Percentiles rank a stretch among this genome's conserved stretches.
Conservation (phyloP, 2,113 vertebrate species). For the Equus quagga region DNA sequence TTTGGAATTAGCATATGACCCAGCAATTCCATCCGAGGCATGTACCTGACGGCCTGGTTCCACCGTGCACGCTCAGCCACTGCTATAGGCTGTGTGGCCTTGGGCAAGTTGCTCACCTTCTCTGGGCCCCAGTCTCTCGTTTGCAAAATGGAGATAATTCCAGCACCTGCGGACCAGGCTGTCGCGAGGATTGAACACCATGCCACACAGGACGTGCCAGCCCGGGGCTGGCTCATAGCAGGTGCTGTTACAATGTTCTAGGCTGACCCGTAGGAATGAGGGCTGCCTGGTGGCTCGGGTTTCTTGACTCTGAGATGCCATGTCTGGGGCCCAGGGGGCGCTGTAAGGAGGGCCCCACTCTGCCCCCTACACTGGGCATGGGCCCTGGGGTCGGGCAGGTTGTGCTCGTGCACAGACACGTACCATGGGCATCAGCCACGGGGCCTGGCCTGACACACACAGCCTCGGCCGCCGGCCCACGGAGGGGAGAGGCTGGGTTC, state of each 20-base stretch:
- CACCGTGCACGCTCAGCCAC: fast-evolving
- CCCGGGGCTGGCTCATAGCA: fast-evolving
- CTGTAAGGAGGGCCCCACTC: not conserved
- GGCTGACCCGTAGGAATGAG: not conserved
- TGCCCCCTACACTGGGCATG: not conserved
- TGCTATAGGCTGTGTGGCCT: not conserved
- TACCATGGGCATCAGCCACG: not conserved
- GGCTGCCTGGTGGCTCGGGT: not conserved
- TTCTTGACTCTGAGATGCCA: not conserved
- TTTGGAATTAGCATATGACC: too few species aligned
- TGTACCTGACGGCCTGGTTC: not conserved
- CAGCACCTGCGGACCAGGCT: too few species aligned
- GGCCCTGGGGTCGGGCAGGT: too few species aligned
- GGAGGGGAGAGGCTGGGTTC: not conserved
- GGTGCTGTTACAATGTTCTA: too few species aligned
- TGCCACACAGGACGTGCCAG: not conserved
- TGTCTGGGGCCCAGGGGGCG: not conserved
- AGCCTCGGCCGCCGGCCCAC: not conserved
- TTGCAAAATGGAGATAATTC: not conserved
- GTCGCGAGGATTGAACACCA: too few species aligned
- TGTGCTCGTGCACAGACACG: not conserved
- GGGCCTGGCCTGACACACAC: not conserved
- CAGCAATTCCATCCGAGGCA: not conserved
- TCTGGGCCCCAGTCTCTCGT: not conserved
- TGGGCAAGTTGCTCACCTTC: not conserved